Evolutionary conservation across 2,113 vertebrate genomes (phyloP).

Genomic region (Onychostoma macrolepis): DNA sequence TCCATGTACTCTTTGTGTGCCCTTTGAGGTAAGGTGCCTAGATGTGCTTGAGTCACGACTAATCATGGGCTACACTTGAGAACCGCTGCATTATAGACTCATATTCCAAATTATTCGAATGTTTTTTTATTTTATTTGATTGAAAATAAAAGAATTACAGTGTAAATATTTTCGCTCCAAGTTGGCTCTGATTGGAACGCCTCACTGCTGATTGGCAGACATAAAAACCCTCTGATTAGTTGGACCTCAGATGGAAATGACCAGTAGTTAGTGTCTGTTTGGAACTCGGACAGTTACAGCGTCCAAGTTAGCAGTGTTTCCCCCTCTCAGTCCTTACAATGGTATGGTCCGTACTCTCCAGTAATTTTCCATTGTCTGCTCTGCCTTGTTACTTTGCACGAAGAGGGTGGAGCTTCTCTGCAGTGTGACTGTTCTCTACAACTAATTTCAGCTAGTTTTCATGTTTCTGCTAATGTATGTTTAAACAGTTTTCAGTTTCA

Average conservation of each 20-base stretch:
- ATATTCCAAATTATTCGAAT: background rate
- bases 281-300: background rate
- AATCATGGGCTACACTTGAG: background rate
- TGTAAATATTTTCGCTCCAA: background rate
- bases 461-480: background rate
- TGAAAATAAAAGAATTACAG: background rate
- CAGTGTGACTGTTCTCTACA: constrained; percentile 6
- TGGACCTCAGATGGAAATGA: background rate
- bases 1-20: constrained; percentile 7
- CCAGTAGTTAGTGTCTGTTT: background rate
- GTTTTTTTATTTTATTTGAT: background rate
- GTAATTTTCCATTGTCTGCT: constrained; percentile 62
- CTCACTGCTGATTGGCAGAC: background rate
- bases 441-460: constrained; percentile 5
- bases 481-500: background rate
- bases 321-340: constrained; percentile 60
- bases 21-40: background rate
- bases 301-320: background rate
- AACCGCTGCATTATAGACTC: background rate
- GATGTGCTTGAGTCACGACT: background rate
- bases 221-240: background rate
- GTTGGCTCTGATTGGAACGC: background rate
- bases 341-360: constrained; percentile 66
- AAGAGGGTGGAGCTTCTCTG: constrained; percentile 62
- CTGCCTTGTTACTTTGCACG: constrained; percentile 48